Percentiles rank a stretch among this genome's conserved stretches.
These are phyloP conservation scores for Callospermophilus lateralis DNA, from an alignment of 2,113 vertebrate species.

Conservation along the genomic window DNA sequence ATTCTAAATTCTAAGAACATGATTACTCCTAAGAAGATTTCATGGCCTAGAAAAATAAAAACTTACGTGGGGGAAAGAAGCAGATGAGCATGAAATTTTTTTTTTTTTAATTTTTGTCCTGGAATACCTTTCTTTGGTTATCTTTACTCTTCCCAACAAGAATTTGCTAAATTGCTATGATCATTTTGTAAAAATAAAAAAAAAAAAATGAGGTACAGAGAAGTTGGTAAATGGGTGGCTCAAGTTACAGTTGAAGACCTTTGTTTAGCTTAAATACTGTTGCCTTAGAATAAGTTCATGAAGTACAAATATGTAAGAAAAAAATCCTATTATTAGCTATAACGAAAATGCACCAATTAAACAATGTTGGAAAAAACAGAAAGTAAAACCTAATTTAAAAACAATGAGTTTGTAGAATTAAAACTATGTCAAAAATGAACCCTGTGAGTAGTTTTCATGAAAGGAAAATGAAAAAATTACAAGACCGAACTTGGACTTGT, in stretches of 20 bases:
- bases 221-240: background rate
- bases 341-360: no score
- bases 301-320: background rate
- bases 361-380: no score
- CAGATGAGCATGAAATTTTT: background rate
- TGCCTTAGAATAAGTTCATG: background rate
- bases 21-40: background rate
- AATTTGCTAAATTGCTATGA: background rate
- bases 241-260: background rate
- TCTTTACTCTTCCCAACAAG: background rate
- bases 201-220: background rate
- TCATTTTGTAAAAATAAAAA: background rate
- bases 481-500: background rate
- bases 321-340: no score
- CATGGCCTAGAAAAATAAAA: background rate
- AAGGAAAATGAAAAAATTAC: background rate
- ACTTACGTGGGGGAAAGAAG: background rate
- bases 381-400: no score
- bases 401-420: background rate
- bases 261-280: background rate
- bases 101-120: background rate
- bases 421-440: background rate
- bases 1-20: background rate
- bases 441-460: background rate
- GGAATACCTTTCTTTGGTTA: background rate